Conservation (phyloP, 1,140 invertebrate species). For the Hylaeus anthracinus region DNA sequence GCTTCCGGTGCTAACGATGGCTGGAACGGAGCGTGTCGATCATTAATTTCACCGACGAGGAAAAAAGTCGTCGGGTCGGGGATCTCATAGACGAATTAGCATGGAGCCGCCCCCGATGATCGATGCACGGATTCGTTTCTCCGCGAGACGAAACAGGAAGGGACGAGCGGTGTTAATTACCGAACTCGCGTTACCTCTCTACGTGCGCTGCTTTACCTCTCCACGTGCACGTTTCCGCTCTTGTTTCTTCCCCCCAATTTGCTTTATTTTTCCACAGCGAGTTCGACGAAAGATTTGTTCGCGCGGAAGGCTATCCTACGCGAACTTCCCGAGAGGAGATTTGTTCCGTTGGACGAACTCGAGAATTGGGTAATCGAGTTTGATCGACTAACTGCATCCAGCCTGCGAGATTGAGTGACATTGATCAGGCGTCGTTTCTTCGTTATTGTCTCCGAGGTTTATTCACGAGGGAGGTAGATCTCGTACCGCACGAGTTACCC, state of each 20-base stretch:
- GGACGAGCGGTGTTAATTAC: constrained; percentile 8
- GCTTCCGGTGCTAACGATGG: constrained; percentile 24
- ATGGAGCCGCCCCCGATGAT: constrained; percentile 17
- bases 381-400: background rate
- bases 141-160: background rate
- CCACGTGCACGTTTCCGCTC: too few species aligned
- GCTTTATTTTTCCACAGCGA: background rate
- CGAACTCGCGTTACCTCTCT: background rate
- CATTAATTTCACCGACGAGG: background rate
- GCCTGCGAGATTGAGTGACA: background rate
- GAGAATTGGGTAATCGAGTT: background rate
- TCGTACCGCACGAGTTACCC: too few species aligned
- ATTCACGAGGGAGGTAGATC: too few species aligned
- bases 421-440: background rate
- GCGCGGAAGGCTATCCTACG: background rate
- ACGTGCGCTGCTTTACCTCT: background rate
- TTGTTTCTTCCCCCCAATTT: background rate
- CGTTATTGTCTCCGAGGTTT: background rate
- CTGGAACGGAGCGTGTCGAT: constrained; percentile 1
- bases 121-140: constrained; percentile 6
- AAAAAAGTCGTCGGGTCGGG: background rate
- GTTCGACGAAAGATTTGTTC: constrained; percentile 6
- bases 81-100: constrained; percentile 19
- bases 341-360: background rate
- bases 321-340: background rate